A percentile compares a stretch with the other conserved stretches of the same genome.
Conservation (phyloP, 1,140 invertebrate species). For the Spodoptera frugiperda region DNA sequence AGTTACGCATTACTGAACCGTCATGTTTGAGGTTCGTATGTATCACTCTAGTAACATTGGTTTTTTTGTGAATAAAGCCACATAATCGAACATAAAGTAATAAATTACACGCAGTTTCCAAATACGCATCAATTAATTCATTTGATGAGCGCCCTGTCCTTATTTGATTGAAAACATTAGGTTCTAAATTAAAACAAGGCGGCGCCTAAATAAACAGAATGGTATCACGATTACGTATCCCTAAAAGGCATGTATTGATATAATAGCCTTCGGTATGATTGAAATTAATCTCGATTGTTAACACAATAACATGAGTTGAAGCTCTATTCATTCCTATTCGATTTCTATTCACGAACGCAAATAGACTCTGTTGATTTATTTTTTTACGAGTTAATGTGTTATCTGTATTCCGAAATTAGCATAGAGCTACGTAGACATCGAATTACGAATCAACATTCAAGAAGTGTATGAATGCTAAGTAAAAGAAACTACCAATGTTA, state of each 20-base stretch:
- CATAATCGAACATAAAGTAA: background rate
- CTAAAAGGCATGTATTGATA: constrained; percentile 9
- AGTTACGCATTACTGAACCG: constrained; percentile 7
- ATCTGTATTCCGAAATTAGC: constrained; percentile 36
- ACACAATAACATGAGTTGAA: background rate
- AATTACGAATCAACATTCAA: constrained; percentile 26
- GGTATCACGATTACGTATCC: constrained; percentile 22
- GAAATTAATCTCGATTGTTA: constrained; percentile 31
- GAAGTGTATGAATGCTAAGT: constrained; percentile 4
- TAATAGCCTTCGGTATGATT: constrained; percentile 1
- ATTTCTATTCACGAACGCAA: constrained; percentile 32
- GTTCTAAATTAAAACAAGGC: background rate
- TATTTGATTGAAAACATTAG: constrained; percentile 1
- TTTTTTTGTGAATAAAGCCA: background rate
- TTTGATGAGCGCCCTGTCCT: background rate
- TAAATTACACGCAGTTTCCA: background rate
- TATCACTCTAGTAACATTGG: background rate
- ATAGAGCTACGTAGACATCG: constrained; percentile 28
- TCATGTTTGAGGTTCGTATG: background rate
- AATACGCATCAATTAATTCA: background rate
- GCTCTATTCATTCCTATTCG: constrained; percentile 15
- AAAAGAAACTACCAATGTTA: constrained; percentile 19
- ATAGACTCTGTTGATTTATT: constrained; percentile 30
- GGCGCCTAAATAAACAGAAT: background rate
- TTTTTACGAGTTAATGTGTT: constrained; percentile 25